These are phyloP conservation scores for Sciurus carolinensis DNA, from an alignment of 2,797 vertebrate genomes.

Conservation along the genomic window DNA sequence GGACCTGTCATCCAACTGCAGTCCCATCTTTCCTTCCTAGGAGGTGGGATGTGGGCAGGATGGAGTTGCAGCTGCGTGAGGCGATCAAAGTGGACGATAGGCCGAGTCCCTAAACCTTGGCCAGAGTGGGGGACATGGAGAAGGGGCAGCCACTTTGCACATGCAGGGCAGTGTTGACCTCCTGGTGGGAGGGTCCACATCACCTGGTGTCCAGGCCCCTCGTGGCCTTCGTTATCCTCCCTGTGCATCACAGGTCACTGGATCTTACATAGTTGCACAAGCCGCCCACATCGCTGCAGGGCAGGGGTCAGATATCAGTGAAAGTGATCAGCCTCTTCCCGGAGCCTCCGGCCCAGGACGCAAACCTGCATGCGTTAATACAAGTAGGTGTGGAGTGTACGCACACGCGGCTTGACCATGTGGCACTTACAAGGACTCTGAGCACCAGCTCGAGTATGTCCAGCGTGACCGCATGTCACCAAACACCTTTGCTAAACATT, in stretches of 20 bases:
- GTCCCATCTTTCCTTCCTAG: neutral
- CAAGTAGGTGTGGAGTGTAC: too few species aligned
- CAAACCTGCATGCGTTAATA: neutral
- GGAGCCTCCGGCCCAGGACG: neutral
- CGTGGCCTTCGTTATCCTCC: neutral
- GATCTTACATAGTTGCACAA: neutral
- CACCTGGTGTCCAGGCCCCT: neutral
- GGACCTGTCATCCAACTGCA: neutral
- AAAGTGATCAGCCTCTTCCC: constrained; percentile 29
- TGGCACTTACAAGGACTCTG: constrained; percentile 49
- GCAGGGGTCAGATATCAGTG: constrained; percentile 48
- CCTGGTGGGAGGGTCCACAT: neutral
- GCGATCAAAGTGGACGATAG: neutral
- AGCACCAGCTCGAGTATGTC: neutral
- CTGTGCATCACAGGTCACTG: neutral
- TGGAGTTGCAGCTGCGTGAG: neutral
- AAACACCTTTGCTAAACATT: constrained; percentile 31
- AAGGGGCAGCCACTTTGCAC: neutral
- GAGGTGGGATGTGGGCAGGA: neutral
- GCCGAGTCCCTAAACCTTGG: neutral
- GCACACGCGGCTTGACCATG: neutral
- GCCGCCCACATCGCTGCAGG: neutral
- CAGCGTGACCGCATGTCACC: neutral
- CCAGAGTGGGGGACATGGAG: neutral
- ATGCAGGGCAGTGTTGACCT: neutral